Evolutionary conservation across 2,888 invertebrate genomes (phyloP).

Genomic region (Osedax frankpressi): DNA sequence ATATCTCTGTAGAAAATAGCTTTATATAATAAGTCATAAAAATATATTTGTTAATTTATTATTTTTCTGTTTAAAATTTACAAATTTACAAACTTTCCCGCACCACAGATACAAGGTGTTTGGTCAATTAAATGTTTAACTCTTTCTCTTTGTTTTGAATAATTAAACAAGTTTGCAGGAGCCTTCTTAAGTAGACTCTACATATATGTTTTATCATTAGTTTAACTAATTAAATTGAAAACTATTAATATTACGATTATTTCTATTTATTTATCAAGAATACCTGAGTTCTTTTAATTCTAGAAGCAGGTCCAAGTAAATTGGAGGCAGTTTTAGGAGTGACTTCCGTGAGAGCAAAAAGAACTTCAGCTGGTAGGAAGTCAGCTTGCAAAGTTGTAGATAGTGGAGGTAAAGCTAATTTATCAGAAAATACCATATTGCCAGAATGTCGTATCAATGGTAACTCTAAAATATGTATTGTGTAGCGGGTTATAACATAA

Average conservation of each 20-base stretch:
- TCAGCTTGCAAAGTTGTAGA: conserved; percentile 29
- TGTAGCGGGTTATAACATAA: no score
- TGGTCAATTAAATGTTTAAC: conserved; percentile 43
- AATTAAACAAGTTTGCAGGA: conserved; percentile 43
- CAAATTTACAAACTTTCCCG: conserved; percentile 41
- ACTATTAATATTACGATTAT: no score
- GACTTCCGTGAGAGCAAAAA: conserved; percentile 41
- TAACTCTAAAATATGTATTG: no score
- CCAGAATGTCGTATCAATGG: background rate
- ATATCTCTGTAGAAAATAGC: conserved; percentile 36
- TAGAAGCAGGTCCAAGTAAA: conserved; percentile 25
- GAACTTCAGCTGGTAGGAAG: conserved; percentile 42
- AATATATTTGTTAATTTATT: no score
- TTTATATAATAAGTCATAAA: no score
- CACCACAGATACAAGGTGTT: conserved; percentile 44
- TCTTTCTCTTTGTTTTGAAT: conserved; percentile 36
- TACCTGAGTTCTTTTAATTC: background rate
- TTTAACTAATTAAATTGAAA: background rate
- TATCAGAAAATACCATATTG: background rate
- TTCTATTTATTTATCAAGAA: no score
- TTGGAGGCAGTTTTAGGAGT: conserved; percentile 30
- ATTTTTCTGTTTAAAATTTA: no score
- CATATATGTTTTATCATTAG: no score
- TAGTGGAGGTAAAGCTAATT: background rate
- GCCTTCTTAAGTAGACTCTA: conserved; percentile 29